phyloP scores from a whole-genome alignment of 35 echinoderm and acorn worm species.

The Lytechinus pictus region DNA sequence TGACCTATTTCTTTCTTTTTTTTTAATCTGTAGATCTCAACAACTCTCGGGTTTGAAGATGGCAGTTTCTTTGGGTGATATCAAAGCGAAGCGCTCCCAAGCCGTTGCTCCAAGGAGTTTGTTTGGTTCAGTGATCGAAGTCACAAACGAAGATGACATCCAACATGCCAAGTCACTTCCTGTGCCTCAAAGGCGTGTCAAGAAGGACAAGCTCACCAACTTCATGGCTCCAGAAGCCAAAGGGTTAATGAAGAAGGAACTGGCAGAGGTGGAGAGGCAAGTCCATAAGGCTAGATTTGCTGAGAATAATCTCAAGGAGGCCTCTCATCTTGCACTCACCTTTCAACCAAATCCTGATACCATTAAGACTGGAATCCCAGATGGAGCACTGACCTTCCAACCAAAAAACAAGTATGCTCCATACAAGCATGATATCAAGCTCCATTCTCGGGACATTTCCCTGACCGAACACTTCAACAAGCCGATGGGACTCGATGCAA shows the following conservation, averaged over 20 bases:
- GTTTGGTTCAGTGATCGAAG: conserved; percentile 89
- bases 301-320: conserved; percentile 70
- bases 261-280: conserved; percentile 64
- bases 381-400: conserved; percentile 57
- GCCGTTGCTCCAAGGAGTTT: conserved; percentile 87
- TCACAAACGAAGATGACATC: conserved; percentile 70
- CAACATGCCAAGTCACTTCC: conserved; percentile 49
- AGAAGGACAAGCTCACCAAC: conserved; percentile 74
- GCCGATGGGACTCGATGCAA: conserved; percentile 60
- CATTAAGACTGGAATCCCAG: conserved; percentile 44
- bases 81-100: conserved; percentile 86
- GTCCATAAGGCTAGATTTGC: conserved; percentile 62
- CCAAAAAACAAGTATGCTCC: conserved; percentile 72
- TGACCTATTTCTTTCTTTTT: not conserved
- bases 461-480: conserved; percentile 84
- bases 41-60: conserved; percentile 16
- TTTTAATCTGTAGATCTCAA: not conserved
- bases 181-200: conserved; percentile 29
- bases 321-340: conserved; percentile 64
- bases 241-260: conserved; percentile 54
- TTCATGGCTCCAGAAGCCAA: conserved; percentile 62
- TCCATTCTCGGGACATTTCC: conserved; percentile 77
- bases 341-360: conserved; percentile 70
- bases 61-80: conserved; percentile 62
- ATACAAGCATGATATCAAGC: conserved; percentile 79